These are phyloP conservation scores for Dicyrtomina minuta DNA, from an alignment of 2,888 invertebrate species.

Conservation along the genomic window DNA sequence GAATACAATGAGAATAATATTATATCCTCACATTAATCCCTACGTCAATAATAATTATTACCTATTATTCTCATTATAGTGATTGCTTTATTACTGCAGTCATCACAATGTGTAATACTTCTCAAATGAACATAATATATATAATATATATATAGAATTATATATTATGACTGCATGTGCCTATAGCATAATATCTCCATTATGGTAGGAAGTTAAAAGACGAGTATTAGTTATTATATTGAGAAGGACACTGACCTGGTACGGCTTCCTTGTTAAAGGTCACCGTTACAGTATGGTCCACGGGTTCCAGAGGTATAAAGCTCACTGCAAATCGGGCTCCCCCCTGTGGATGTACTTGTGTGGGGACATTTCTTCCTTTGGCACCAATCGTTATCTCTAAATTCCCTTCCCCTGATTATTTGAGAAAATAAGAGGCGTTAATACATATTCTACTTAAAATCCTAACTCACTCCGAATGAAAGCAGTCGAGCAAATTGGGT, in stretches of 20 bases:
- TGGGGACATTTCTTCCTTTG: conserved; percentile 88
- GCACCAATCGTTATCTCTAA: conserved; percentile 95
- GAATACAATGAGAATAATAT: conserved; percentile 62
- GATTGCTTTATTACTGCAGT: no score
- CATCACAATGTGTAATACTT: no score
- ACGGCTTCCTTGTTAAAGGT: conserved; percentile 89
- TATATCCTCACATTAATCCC: conserved; percentile 57
- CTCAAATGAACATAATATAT: no score
- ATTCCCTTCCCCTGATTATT: conserved; percentile 92
- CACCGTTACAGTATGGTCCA: conserved; percentile 93
- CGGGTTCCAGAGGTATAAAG: conserved; percentile 90
- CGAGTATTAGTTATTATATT: no score
- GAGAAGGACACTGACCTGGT: conserved; percentile 55
- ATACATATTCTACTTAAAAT: not conserved
- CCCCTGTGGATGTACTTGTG: conserved; percentile 88
- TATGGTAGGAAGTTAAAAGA: no score
- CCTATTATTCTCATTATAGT: no score
- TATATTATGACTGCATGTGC: no score
- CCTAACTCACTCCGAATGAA: no score
- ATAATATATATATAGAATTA: no score
- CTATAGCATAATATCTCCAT: no score
- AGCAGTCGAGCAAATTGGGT: conserved; percentile 6
- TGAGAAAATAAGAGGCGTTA: not conserved
- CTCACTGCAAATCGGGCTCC: conserved; percentile 88
- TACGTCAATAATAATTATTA: not conserved